Base-by-base conservation (phyloP, 2,797 vertebrate species). In the Halcyon smyrnensis region DNA sequence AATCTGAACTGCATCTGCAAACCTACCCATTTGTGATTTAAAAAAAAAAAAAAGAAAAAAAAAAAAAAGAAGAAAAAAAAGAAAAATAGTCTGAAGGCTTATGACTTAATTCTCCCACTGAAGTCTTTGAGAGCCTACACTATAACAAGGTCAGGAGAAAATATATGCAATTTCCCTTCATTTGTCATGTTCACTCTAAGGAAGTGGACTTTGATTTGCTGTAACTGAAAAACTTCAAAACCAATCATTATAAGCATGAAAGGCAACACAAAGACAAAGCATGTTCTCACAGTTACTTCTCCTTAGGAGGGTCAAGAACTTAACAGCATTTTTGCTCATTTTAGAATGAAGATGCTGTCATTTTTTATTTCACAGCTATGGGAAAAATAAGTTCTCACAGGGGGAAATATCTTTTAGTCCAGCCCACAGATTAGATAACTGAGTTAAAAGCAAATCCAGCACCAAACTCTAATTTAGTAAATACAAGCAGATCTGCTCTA, bases 121-220 rank as follows among this genome's bases (percentile, higher is more conserved):
- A 95, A 96, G 74, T 74, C 91, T 93, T 96, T 85, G 83, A 94
- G 46, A 95, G 73, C 13, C 90, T 89, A 84, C 3, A 20, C 87
- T 92, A 90, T 90, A 92, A 97, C 23, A 93, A 95, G 56, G 62
- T 74, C 87, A 91, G 70, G 84, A 88, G 91, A 97, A 97, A 98
- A 97, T 86, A 90, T 81, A 97, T 89, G 87, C 92, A 87, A 95
- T 95, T 98, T 97, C 96, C 92, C 96, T 92, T 95, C 88, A 93
- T 96, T 97, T 97, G 88, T 97, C 95, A 97, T 84, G 69, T 77
- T 96, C 95, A 64, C 56, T 94, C 95, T 92, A 94, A 96, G 97
- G 63, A 95, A 96, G 91, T 21, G 57, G 62, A 89, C 80, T 87
- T 86, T 39, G 64, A 90, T 87, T 95, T 95, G 79, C 81, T 92